A percentile compares a stretch with the other conserved stretches of the same genome.
These are phyloP conservation scores for Pollimyrus isidori DNA, from an alignment of 2,113 vertebrate genomes.

Conservation along the genomic window DNA sequence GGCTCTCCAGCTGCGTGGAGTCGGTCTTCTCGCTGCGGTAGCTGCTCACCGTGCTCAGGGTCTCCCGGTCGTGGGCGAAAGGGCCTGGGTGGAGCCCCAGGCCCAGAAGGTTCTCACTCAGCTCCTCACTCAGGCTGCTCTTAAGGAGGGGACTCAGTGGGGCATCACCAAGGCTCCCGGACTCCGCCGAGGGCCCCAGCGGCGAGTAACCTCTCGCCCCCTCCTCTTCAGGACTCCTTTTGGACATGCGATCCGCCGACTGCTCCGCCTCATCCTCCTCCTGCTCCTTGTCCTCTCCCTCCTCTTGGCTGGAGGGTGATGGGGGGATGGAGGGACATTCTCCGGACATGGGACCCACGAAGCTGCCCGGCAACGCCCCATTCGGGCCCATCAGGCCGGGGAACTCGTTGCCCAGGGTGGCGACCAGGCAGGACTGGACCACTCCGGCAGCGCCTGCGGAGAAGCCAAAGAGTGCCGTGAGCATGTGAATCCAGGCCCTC, in stretches of 20 bases:
- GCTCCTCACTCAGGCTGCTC: slow-evolving; percentile 77
- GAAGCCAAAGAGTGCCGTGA: not conserved
- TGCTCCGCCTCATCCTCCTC: slow-evolving; percentile 30
- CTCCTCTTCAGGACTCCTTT: slow-evolving; percentile 40
- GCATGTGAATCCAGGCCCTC: not conserved
- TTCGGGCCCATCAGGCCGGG: slow-evolving; percentile 50
- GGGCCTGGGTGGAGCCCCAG: slow-evolving; percentile 59
- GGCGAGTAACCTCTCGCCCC: slow-evolving; percentile 50
- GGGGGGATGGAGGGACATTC: slow-evolving; percentile 61
- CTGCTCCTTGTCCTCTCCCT: slow-evolving; percentile 61
- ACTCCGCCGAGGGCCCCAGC: slow-evolving; percentile 59
- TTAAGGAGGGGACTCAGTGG: slow-evolving; percentile 78
- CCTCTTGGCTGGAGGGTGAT: slow-evolving; percentile 66
- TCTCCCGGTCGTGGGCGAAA: slow-evolving; percentile 69
- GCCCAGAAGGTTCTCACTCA: slow-evolving; percentile 75
- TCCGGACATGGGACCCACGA: slow-evolving; percentile 39
- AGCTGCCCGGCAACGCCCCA: slow-evolving; percentile 42
- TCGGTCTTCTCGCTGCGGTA: slow-evolving; percentile 83
- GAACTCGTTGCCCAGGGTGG: slow-evolving; percentile 52
- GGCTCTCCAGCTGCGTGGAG: slow-evolving; percentile 81
- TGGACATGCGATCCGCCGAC: slow-evolving; percentile 35
- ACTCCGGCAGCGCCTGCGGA: slow-evolving; percentile 46
- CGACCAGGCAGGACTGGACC: slow-evolving; percentile 51
- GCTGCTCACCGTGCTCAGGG: slow-evolving; percentile 74
- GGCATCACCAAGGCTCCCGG: slow-evolving; percentile 68